A percentile compares a stretch with the other conserved stretches of the same genome.
phyloP scores from a whole-genome alignment of 2,113 vertebrate species.

The Scatophagus argus region DNA sequence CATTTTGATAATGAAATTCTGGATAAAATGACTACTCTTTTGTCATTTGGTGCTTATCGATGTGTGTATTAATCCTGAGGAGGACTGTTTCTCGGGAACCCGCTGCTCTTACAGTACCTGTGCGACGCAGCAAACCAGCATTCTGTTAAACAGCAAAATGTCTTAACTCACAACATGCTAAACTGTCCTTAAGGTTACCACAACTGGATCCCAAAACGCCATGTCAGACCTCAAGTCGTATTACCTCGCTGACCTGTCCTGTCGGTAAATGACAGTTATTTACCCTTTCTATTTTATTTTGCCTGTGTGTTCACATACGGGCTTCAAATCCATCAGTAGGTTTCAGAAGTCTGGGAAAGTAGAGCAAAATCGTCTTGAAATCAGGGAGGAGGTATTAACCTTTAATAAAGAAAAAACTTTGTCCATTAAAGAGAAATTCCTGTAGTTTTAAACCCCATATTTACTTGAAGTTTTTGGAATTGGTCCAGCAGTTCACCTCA shows the following conservation, averaged over 20 bases:
- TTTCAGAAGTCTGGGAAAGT: background rate
- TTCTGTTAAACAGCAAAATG: constrained; percentile 31
- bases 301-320: constrained; percentile 28
- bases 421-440: no score
- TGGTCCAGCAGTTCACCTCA: no score
- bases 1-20: constrained; percentile 67
- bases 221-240: constrained; percentile 66
- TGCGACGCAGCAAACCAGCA: constrained; percentile 38
- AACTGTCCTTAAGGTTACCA: constrained; percentile 40
- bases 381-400: no score
- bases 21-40: constrained; percentile 57
- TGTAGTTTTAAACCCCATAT: no score
- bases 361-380: background rate
- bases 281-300: constrained; percentile 3
- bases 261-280: constrained; percentile 4
- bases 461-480: no score
- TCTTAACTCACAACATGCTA: constrained; percentile 50
- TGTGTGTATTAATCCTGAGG: constrained; percentile 55
- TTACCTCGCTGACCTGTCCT: constrained; percentile 62
- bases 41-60: constrained; percentile 76
- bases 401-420: no score
- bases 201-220: constrained; percentile 59
- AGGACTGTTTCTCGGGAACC: constrained; percentile 39
- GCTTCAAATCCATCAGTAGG: constrained; percentile 38
- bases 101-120: constrained; percentile 22